A percentile compares a stretch with the other conserved stretches of the same genome.
phyloP scores from a whole-genome alignment of 2,888 invertebrate genomes.

The Chesias legatella region DNA sequence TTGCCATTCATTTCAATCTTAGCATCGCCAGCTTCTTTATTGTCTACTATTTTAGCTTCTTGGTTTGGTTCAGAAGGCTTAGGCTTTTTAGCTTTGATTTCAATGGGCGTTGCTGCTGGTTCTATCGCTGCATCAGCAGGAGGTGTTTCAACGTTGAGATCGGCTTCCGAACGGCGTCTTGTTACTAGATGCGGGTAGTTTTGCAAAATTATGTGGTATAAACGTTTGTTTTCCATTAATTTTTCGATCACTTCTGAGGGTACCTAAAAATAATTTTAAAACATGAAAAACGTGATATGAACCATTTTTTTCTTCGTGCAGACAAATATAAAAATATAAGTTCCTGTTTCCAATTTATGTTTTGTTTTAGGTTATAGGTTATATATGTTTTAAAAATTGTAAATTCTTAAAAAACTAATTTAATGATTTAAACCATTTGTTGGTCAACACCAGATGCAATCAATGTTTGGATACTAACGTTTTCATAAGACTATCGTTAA shows the following conservation, averaged over 20 bases:
- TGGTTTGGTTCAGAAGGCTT: conserved; percentile 27
- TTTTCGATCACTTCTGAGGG: conserved; percentile 86
- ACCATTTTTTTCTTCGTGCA: no score
- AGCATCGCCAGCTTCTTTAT: conserved; percentile 20
- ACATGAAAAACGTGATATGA: no score
- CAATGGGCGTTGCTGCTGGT: conserved; percentile 54
- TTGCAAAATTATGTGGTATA: conserved; percentile 85
- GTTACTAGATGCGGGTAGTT: conserved; percentile 85
- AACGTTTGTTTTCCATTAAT: conserved; percentile 80
- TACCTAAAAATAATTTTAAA: conserved; percentile 64
- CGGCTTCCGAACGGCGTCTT: conserved; percentile 82
- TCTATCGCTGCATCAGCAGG: conserved; percentile 31
- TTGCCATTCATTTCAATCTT: conserved; percentile 8
- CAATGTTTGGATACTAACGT: no score
- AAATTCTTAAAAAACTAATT: no score
- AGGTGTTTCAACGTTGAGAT: conserved; percentile 55
- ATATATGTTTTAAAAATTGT: no score
- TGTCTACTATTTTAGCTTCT: conserved; percentile 20
- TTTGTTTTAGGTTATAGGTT: no score
- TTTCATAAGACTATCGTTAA: no score
- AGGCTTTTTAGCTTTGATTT: conserved; percentile 45
- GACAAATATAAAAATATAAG: no score
- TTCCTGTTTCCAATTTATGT: no score
- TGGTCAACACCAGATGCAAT: no score
- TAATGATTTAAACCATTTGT: no score